Evolutionary conservation across 2,888 invertebrate species (phyloP).

Genomic region (Brassicogethes aeneus): DNA sequence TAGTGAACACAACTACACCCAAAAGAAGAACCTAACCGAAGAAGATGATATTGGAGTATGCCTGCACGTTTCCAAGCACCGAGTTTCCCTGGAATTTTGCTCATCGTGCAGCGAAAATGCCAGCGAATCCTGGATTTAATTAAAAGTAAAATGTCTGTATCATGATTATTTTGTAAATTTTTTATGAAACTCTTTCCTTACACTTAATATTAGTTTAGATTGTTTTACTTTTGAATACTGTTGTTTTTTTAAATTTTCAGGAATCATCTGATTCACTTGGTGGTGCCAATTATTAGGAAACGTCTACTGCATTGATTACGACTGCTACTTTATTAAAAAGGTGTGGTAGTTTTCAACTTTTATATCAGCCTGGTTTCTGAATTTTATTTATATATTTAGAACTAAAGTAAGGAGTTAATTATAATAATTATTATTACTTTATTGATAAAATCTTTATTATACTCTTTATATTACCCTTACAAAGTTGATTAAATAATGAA

Average conservation of each 20-base stretch:
- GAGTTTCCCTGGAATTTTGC: constrained; percentile 51
- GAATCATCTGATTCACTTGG: constrained; percentile 10
- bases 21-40: not conserved
- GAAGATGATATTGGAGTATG: constrained; percentile 45
- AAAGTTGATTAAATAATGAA: constrained; percentile 1
- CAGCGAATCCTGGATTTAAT: constrained; percentile 24
- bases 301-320: constrained; percentile 23
- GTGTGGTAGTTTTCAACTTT: constrained; percentile 22
- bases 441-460: too few relatives aligned
- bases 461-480: not conserved
- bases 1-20: constrained; percentile 24
- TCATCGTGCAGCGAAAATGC: constrained; percentile 46
- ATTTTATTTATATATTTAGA: too few relatives aligned
- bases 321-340: constrained; percentile 20
- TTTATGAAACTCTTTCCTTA: constrained; percentile 27
- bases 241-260: constrained; percentile 28
- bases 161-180: constrained; percentile 12
- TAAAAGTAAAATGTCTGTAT: constrained; percentile 33
- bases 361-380: constrained; percentile 19
- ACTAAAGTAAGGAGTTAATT: not conserved
- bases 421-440: too few relatives aligned
- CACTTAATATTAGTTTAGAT: constrained; percentile 17
- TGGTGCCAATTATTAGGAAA: constrained; percentile 8
- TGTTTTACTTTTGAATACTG: constrained; percentile 11
- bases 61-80: constrained; percentile 47